These are phyloP conservation scores for Drosophila yooni DNA, from an alignment of 2,888 invertebrate species.

Conservation along the genomic window DNA sequence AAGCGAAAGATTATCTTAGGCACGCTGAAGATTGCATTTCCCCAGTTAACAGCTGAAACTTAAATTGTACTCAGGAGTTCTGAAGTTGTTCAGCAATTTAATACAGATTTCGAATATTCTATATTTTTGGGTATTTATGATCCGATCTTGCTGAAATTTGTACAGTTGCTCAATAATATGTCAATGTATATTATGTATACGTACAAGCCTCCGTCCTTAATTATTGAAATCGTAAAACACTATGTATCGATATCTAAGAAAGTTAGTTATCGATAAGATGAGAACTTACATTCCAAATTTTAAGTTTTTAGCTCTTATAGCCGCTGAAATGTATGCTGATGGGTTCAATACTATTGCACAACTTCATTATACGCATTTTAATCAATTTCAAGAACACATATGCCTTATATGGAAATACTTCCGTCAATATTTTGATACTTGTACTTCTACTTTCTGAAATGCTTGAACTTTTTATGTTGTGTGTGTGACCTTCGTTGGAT, in stretches of 20 bases:
- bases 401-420: background rate
- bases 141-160: background rate
- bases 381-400: background rate
- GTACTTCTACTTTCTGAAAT: background rate
- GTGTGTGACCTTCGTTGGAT: constrained; percentile 56
- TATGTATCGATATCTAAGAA: background rate
- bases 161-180: background rate
- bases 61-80: too few species aligned
- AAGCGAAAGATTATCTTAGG: background rate
- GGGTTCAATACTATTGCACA: background rate
- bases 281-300: background rate
- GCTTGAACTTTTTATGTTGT: constrained; percentile 48
- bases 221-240: background rate
- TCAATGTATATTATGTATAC: background rate
- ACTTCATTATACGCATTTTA: background rate
- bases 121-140: background rate
- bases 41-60: too few species aligned
- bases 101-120: too few species aligned
- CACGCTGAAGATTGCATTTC: too few species aligned
- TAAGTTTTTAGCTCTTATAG: background rate
- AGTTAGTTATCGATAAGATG: background rate
- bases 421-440: constrained; percentile 11
- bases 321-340: background rate
- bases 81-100: too few species aligned
- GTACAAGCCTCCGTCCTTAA: background rate